These are phyloP conservation scores for Oreochromis niloticus DNA, from an alignment of 2,113 vertebrate species.

Conservation along the genomic window DNA sequence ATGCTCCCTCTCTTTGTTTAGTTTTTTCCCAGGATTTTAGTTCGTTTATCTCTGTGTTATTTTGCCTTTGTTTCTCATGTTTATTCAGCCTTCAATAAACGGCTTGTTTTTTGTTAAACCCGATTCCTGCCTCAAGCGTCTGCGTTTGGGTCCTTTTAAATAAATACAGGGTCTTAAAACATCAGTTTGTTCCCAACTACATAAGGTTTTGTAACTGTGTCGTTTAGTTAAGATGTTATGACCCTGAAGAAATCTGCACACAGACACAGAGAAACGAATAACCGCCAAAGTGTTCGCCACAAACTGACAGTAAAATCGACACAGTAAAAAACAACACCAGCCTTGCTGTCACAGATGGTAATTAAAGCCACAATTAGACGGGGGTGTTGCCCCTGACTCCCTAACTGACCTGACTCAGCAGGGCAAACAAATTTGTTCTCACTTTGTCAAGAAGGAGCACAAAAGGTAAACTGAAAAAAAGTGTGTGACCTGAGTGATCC, in stretches of 20 bases:
- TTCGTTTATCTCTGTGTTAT: not conserved
- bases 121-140: not conserved
- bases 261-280: no score
- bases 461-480: not conserved
- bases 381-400: not conserved
- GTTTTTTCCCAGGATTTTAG: not conserved
- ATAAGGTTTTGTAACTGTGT: not conserved
- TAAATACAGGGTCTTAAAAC: not conserved
- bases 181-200: not conserved
- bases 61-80: not conserved
- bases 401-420: not conserved
- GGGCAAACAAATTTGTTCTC: not conserved
- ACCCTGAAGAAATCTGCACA: not conserved
- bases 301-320: not conserved
- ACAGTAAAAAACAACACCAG: not conserved
- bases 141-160: not conserved
- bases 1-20: not conserved
- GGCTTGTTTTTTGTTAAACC: not conserved
- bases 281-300: not conserved
- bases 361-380: not conserved
- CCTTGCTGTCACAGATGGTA: not conserved
- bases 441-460: not conserved
- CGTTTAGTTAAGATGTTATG: not conserved
- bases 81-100: not conserved
- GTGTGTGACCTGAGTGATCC: not conserved